Evolutionary conservation across 2,888 invertebrate species (phyloP), one percentile per base, ranked within the genome.

Genomic region (Flexamia atlantica): DNA sequence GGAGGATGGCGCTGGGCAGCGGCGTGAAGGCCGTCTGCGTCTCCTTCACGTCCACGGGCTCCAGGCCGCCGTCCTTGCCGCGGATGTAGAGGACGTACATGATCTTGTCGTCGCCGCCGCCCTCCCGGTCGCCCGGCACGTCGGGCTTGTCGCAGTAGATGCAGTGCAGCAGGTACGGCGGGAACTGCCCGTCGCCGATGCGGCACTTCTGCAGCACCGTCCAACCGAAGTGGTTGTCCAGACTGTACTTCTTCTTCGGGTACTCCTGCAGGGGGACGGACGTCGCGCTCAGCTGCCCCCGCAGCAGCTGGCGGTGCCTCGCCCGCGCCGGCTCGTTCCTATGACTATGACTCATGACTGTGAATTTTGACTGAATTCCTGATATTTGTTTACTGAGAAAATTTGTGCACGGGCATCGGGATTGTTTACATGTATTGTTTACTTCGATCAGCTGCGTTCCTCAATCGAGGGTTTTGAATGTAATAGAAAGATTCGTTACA

Each of bases 51-150:
- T 64, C 64, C 40, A 36, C 72, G 10, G 36, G 5, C 72, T 40
- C 42, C 4, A 17, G 68, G 32, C 40, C 30, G 72, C 36, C 42
- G 40, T 72, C 42, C 20, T 72, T 3, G 23, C 72, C 42, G 9
- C 72, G 72, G 42, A 79, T 30, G 57, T 79, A 79, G 2, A 79
- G 28, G 57, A 57, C 79, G 57, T 79, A 79, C 46, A 32, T 76
- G 17, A 32, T 36, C 79, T 79, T 76, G 46, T 46, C 57, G 20
- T n/a, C 14, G 50, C 20, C 57, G 50, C 20, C 57, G 12, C 32
- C 64, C 2, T 64, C 64, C 12, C 30, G 28, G 28, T 12, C 2
- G n/a, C 50, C 30, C 14, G 25, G n/a, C 4, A 79, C n/a, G 4
- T 79, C 57, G 2, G 79, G 57, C n/a, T 79, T 79, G 50, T 79